These are phyloP conservation scores for Rousettus madagascariensis DNA, from an alignment of 2,797 vertebrate species.

Conservation along the genomic window DNA sequence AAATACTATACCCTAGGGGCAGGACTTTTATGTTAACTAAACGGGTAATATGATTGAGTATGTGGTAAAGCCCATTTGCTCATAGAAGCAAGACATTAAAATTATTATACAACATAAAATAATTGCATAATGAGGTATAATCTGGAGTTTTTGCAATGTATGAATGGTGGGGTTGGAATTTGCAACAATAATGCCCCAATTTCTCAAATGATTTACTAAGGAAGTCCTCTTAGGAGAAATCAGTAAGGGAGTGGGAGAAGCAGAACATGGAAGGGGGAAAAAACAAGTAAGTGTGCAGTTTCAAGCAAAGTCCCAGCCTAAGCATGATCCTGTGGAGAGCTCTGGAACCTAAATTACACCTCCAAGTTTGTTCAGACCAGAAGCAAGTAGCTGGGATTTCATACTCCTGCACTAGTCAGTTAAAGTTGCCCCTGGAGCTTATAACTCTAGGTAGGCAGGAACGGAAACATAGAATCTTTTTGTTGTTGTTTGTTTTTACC, in stretches of 20 bases:
- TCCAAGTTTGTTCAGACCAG: neutral
- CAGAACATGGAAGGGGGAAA: neutral
- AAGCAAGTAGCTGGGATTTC: neutral
- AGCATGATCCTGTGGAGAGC: neutral
- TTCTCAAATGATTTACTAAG: slow-evolving; percentile 42
- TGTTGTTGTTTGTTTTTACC: slow-evolving; percentile 7
- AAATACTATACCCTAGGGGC: slow-evolving; percentile 27
- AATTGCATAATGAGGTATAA: slow-evolving; percentile 32
- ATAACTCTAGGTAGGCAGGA: neutral
- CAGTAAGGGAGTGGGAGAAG: neutral
- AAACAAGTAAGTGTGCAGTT: neutral
- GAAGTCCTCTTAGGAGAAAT: neutral
- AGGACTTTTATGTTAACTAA: neutral
- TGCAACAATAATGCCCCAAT: neutral
- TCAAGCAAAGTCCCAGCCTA: neutral
- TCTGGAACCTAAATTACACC: neutral
- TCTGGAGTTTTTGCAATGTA: neutral
- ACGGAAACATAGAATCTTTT: neutral
- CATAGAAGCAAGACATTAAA: slow-evolving; percentile 31
- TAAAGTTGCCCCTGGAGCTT: neutral
- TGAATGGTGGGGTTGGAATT: neutral
- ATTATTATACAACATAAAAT: slow-evolving; percentile 50
- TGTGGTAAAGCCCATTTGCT: slow-evolving; percentile 44
- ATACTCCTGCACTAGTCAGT: neutral
- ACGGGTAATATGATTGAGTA: neutral